phyloP scores from a whole-genome alignment of 2,113 vertebrate species.

The Carassius auratus region DNA sequence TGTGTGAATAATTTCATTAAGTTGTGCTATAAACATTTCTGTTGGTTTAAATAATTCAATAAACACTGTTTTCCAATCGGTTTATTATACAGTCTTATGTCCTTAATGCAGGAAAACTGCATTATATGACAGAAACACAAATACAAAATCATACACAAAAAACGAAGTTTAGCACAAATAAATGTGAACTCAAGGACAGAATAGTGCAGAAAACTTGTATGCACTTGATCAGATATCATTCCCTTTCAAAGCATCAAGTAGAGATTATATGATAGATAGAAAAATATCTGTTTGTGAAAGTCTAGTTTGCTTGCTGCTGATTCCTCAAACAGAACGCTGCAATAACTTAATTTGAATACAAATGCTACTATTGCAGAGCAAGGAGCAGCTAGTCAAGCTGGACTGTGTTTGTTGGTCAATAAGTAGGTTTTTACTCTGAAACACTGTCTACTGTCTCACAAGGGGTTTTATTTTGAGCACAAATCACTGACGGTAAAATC shows the following conservation, averaged over 20 bases:
- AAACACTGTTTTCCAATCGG: background rate
- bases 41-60: background rate
- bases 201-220: background rate
- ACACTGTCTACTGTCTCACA: no score
- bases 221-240: background rate
- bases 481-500: background rate
- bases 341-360: no score
- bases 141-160: no score
- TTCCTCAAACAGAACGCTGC: no score
- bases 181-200: background rate
- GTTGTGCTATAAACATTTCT: background rate
- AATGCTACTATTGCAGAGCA: no score
- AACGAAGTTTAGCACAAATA: background rate
- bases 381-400: background rate
- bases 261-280: background rate
- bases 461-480: background rate
- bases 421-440: background rate
- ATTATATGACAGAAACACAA: background rate
- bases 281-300: background rate
- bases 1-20: background rate
- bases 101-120: background rate
- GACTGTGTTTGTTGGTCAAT: background rate
- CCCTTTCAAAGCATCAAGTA: background rate
- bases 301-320: background rate
- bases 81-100: background rate